Conservation (phyloP, 2,888 invertebrate species). For the Altica lythri region DNA sequence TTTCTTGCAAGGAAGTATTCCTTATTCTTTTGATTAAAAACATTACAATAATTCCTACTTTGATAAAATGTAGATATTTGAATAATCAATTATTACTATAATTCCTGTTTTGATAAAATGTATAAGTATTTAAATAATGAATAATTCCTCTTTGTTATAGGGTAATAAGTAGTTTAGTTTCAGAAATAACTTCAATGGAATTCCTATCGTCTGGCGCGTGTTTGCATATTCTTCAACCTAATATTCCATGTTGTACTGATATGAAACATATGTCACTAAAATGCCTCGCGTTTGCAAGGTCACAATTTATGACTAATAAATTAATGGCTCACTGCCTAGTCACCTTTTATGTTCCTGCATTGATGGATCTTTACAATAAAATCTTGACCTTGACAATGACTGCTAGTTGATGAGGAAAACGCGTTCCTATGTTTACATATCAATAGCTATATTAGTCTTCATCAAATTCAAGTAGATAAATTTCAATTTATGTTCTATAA, state of each 20-base stretch:
- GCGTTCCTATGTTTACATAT: not conserved
- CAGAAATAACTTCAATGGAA: not conserved
- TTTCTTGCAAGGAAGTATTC: too few relatives aligned
- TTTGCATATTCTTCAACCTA: not conserved
- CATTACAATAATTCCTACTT: too few relatives aligned
- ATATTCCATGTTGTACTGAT: not conserved
- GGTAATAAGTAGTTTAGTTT: constrained; percentile 1
- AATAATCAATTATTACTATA: too few relatives aligned
- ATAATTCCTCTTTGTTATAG: too few relatives aligned
- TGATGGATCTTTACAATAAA: not conserved
- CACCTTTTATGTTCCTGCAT: constrained; percentile 18
- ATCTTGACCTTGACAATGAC: not conserved
- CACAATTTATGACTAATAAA: constrained; percentile 15
- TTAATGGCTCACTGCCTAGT: constrained; percentile 9
- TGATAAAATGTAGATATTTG: too few relatives aligned
- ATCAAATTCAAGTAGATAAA: too few relatives aligned
- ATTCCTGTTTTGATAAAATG: too few relatives aligned
- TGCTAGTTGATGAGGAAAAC: not conserved
- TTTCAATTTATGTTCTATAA: too few relatives aligned
- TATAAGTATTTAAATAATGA: too few relatives aligned
- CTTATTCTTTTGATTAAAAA: too few relatives aligned
- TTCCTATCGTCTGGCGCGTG: not conserved
- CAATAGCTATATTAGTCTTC: too few relatives aligned
- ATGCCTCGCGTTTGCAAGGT: constrained; percentile 12
- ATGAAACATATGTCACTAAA: not conserved